Conservation (phyloP, 2,797 vertebrate species). For the Lateolabrax maculatus region DNA sequence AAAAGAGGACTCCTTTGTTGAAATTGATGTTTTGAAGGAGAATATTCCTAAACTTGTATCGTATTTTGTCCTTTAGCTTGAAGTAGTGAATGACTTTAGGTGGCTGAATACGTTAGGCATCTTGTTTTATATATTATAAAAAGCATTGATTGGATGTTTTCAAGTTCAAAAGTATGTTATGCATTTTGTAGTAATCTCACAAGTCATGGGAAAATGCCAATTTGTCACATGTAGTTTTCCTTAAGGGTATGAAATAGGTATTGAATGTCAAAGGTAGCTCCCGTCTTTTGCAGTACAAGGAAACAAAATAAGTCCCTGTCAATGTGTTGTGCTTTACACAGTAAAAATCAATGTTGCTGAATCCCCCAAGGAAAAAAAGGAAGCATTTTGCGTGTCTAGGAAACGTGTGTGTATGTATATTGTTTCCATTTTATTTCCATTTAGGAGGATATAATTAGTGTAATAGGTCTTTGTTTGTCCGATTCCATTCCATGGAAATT, state of each 20-base stretch:
- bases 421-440: conserved; percentile 86
- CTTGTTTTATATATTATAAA: conserved; percentile 77
- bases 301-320: conserved; percentile 67
- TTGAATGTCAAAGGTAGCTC: conserved; percentile 83
- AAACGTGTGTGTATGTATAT: conserved; percentile 87
- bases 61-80: conserved; percentile 87
- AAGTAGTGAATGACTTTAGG: conserved; percentile 86
- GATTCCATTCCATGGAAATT: conserved; percentile 91
- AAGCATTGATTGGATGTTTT: conserved; percentile 80
- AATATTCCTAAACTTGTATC: conserved; percentile 80
- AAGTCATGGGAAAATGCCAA: conserved; percentile 76
- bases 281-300: conserved; percentile 67
- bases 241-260: conserved; percentile 76
- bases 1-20: conserved; percentile 66
- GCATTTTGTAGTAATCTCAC: conserved; percentile 84
- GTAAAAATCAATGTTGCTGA: conserved; percentile 83
- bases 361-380: conserved; percentile 55
- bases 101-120: conserved; percentile 82
- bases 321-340: conserved; percentile 85
- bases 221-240: conserved; percentile 80
- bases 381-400: conserved; percentile 81
- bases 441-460: conserved; percentile 89
- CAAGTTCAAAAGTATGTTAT: conserved; percentile 81
- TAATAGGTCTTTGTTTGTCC: conserved; percentile 87
- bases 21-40: conserved; percentile 81